Base-by-base conservation (phyloP, 1,140 invertebrate genomes). In the Gryllus bimaculatus region DNA sequence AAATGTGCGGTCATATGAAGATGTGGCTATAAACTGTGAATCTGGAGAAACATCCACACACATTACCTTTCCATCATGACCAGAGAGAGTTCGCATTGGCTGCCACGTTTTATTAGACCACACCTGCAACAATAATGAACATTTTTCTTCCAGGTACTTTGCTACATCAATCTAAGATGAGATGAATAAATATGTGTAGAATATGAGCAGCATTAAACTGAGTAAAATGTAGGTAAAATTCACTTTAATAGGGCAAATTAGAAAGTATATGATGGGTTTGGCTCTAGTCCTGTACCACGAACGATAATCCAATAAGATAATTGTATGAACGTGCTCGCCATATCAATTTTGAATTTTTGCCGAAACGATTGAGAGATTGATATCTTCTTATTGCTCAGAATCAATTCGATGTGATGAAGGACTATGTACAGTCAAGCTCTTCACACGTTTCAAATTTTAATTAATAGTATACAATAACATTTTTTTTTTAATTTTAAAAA, bases 101-200 rank as follows among this genome's bases (percentile, higher is more conserved):
- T 98, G 95, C 96, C 97, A 99, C 8, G 95, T 96, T 79, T 96
- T 95, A 84, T 95, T 95, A 0, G 96, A 95, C 98, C 98, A 99
- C 66, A 99, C 86, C 88, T 90, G 82, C 48, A 80, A 82, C 80
- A 75, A 66, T 18, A 66, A 18, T 66, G 18, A 66, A 66, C 10
- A 13, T 66, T 13, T 54, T 66, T 66, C 18, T 66, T 13, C 18
- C 10, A 18, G 18, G 54, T 13, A 66, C 1, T 3, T 13, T 13
- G 18, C 3, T 66, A 66, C 18, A 66, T 13, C 54, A 13, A 66
- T 66, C 18, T 10, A 3, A 2, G 18, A 66, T 66, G 7, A 13
- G 0, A 66, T 1, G 10, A 66, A 66, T 66, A 66, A 13, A 66
- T 66, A 3, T 66, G 7, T 66, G 54, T 7, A 66, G 54, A 66